These are phyloP conservation scores for Coregonus ussuriensis DNA, from an alignment of 2,797 vertebrate genomes.

Conservation along the genomic window DNA sequence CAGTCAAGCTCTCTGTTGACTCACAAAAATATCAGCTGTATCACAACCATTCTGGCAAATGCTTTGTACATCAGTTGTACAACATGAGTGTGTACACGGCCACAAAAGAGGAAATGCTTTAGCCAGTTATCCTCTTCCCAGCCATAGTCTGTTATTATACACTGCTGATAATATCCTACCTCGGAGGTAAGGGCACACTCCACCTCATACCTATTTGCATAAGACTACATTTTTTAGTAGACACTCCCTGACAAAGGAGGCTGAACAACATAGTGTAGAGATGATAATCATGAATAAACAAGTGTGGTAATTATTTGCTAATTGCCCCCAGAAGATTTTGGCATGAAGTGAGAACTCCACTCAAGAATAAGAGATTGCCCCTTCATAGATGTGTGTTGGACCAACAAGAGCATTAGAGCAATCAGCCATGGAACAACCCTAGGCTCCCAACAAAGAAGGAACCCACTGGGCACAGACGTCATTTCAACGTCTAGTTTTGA, in stretches of 20 bases:
- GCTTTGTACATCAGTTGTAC: not conserved
- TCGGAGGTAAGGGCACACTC: not conserved
- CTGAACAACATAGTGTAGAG: slow-evolving; percentile 4
- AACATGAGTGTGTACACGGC: not conserved
- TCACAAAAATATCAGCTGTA: not conserved
- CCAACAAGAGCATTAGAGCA: slow-evolving; percentile 24
- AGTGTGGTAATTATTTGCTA: slow-evolving; percentile 15
- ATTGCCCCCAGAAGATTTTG: slow-evolving; percentile 45
- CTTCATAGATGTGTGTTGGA: slow-evolving; percentile 56
- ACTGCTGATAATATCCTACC: not conserved
- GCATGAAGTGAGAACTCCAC: slow-evolving; percentile 38
- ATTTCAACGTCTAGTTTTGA: too few species aligned
- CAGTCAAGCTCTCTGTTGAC: not conserved
- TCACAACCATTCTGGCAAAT: not conserved
- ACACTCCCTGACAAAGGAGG: not conserved
- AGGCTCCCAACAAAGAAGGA: not conserved
- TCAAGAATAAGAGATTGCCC: slow-evolving; percentile 38
- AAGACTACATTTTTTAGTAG: not conserved
- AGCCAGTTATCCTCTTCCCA: not conserved
- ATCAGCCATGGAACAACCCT: slow-evolving; percentile 34
- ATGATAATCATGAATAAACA: slow-evolving; percentile 38
- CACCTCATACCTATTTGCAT: slow-evolving; percentile 8
- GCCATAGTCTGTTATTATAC: not conserved
- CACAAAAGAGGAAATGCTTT: not conserved
- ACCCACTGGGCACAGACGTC: too few species aligned